Evolutionary conservation across 1,140 invertebrate genomes (phyloP).

Genomic region (Sipha flava): DNA sequence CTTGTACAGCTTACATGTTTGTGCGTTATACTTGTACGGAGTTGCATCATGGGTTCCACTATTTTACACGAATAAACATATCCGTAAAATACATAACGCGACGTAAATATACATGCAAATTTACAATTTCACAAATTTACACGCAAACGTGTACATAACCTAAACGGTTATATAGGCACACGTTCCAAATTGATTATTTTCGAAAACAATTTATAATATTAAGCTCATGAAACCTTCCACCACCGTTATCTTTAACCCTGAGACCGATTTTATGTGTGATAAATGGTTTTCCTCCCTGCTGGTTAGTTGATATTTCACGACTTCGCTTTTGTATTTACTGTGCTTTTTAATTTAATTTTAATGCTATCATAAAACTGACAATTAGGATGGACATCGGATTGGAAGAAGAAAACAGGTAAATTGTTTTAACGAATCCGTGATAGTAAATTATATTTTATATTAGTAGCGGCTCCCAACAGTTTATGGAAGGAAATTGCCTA

Average conservation of each 20-base stretch:
- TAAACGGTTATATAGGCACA: no score
- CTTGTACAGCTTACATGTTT: no score
- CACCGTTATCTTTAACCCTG: no score
- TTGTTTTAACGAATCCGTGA: not conserved
- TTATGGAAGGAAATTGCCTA: not conserved
- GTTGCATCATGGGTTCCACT: no score
- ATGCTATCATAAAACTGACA: constrained; percentile 5
- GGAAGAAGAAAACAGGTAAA: constrained; percentile 24
- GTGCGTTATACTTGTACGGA: not conserved
- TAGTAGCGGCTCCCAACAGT: not conserved
- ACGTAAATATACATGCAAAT: not conserved
- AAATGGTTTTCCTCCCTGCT: not conserved
- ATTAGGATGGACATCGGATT: constrained; percentile 15
- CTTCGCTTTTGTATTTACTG: not conserved
- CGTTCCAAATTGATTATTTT: not conserved
- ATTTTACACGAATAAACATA: not conserved
- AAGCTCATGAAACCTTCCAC: no score
- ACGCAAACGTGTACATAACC: no score
- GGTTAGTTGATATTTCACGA: not conserved
- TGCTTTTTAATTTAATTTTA: constrained; percentile 21
- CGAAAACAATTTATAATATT: not conserved
- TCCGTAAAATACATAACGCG: not conserved
- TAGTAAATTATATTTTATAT: not conserved
- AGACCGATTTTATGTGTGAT: no score
- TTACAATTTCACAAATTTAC: no score